Conservation (phyloP, 2,888 invertebrate genomes). For the Dicyrtomina minuta region DNA sequence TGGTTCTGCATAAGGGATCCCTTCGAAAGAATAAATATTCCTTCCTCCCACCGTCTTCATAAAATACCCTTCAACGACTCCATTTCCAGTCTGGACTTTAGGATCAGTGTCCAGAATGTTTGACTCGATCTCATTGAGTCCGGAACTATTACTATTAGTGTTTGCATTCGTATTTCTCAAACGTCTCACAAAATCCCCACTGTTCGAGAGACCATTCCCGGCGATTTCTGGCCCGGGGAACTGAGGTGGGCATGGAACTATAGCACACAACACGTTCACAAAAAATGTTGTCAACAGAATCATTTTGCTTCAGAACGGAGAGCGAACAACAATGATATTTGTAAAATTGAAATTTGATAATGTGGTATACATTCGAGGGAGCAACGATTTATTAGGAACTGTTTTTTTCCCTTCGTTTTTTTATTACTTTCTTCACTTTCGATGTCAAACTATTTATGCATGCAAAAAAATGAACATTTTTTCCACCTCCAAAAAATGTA, state of each 20-base stretch:
- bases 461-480: no score
- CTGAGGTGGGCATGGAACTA: slow-evolving; percentile 47
- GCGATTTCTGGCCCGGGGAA: slow-evolving; percentile 30
- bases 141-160: background rate
- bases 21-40: slow-evolving; percentile 46
- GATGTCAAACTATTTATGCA: no score
- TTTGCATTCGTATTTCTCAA: background rate
- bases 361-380: no score
- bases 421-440: no score
- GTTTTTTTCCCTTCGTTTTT: no score
- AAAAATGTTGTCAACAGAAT: slow-evolving; percentile 33
- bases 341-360: no score
- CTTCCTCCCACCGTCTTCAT: slow-evolving; percentile 43
- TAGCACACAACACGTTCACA: slow-evolving; percentile 46
- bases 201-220: background rate
- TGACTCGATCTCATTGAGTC: background rate
- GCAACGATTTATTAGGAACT: no score
- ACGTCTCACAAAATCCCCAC: background rate
- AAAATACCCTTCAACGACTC: slow-evolving; percentile 43
- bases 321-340: no score
- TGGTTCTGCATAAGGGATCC: slow-evolving; percentile 45
- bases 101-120: background rate
- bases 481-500: no score
- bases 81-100: slow-evolving; percentile 26
- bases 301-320: no score